These are phyloP conservation scores for Petrosia ficiformis DNA, from an alignment of 37 sponge, comb jelly and placozoan species.

Conservation along the genomic window DNA sequence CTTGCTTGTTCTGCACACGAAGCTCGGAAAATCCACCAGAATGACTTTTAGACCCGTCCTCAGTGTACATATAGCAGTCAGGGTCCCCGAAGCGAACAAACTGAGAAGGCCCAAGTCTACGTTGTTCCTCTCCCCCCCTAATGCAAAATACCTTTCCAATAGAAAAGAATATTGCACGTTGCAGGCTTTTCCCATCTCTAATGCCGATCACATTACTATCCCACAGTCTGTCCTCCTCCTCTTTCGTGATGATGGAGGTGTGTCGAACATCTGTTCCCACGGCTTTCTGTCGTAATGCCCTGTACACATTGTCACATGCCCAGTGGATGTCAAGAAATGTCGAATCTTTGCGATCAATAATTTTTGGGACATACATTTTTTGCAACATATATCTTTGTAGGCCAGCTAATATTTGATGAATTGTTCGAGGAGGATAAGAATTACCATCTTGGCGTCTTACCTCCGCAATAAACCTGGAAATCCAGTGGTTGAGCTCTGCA, in stretches of 20 bases:
- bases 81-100: background rate
- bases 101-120: conserved; percentile 30
- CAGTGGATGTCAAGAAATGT: background rate
- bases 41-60: conserved; percentile 34
- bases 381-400: conserved; percentile 5
- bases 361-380: background rate
- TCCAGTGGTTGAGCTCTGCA: too few relatives aligned
- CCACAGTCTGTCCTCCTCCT: too few relatives aligned
- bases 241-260: too few relatives aligned
- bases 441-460: too few relatives aligned
- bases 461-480: too few relatives aligned
- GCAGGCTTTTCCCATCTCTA: background rate
- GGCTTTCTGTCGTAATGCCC: too few relatives aligned
- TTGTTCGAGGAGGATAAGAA: too few relatives aligned
- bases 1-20: conserved; percentile 25
- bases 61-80: conserved; percentile 17
- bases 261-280: too few relatives aligned
- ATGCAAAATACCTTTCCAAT: conserved; percentile 29
- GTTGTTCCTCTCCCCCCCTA: conserved; percentile 30
- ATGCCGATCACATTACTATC: too few relatives aligned
- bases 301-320: background rate
- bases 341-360: background rate
- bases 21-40: conserved; percentile 37
- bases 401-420: too few relatives aligned
- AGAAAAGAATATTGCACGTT: conserved; percentile 17